These are phyloP conservation scores for Vanessa tameamea DNA, from an alignment of 1,140 invertebrate species.

Conservation along the genomic window DNA sequence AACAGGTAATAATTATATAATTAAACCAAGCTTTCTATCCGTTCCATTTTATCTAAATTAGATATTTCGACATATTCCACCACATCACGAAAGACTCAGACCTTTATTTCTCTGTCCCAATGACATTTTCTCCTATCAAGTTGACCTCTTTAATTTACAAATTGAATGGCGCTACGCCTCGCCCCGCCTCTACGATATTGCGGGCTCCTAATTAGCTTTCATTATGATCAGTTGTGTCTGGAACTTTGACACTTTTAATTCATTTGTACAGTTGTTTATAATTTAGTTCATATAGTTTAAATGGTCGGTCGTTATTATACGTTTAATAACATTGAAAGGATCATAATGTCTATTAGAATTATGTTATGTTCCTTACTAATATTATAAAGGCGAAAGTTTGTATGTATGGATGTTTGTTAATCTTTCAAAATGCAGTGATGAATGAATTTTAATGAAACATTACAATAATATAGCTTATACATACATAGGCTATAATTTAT, in stretches of 20 bases:
- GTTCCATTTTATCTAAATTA: conserved; percentile 23
- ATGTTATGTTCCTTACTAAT: too few species aligned
- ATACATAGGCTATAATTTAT: too few species aligned
- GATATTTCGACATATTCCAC: conserved; percentile 19
- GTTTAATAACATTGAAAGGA: background rate
- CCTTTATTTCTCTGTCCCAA: conserved; percentile 33
- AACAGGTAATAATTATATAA: too few species aligned
- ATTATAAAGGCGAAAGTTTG: too few species aligned
- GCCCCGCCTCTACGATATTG: conserved; percentile 32
- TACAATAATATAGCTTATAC: too few species aligned
- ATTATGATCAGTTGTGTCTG: conserved; percentile 30
- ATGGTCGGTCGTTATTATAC: background rate
- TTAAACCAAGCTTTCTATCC: background rate
- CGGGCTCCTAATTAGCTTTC: conserved; percentile 42
- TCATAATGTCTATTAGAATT: too few species aligned
- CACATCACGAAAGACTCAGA: conserved; percentile 29
- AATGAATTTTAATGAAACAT: too few species aligned
- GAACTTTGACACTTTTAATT: conserved; percentile 40
- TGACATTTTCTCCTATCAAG: conserved; percentile 27
- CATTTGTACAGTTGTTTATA: conserved; percentile 29
- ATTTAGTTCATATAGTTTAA: conserved; percentile 16
- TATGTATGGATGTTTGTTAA: too few species aligned
- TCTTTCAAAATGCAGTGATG: too few species aligned
- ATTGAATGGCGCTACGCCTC: conserved; percentile 37
- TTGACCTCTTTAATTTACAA: conserved; percentile 40